phyloP scores from a whole-genome alignment of 1,140 invertebrate species.

The Lepidurus couesii region DNA sequence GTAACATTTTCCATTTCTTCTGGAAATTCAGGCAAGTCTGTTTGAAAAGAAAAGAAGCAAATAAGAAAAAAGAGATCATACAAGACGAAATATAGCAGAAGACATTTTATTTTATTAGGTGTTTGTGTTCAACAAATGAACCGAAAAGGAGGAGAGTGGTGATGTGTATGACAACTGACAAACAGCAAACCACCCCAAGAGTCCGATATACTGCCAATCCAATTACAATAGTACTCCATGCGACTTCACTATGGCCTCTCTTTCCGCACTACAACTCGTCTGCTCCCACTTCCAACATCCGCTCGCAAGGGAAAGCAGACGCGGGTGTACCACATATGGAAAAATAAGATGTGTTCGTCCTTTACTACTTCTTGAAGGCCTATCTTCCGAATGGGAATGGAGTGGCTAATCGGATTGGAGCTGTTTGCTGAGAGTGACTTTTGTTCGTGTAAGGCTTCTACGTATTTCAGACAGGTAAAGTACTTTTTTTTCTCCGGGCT shows the following conservation, averaged over 20 bases:
- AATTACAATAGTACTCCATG: conserved; percentile 14
- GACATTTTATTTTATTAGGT: not conserved
- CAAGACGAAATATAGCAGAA: not conserved
- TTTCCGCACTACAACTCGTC: not conserved
- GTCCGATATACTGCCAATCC: conserved; percentile 14
- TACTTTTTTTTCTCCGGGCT: not conserved
- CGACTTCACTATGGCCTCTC: not conserved
- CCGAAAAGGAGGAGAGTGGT: not conserved
- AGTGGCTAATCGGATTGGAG: conserved; percentile 21
- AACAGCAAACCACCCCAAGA: not conserved
- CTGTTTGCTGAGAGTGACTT: conserved; percentile 18
- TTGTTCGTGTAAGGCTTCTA: not conserved
- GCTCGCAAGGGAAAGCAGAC: not conserved
- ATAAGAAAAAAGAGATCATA: not conserved
- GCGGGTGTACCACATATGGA: not conserved
- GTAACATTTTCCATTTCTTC: conserved; percentile 76
- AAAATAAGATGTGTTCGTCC: conserved; percentile 10
- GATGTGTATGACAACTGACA: conserved; percentile 19
- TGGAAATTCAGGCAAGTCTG: conserved; percentile 62
- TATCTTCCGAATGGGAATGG: conserved; percentile 21
- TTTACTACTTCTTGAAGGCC: not conserved
- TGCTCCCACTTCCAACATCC: conserved; percentile 3
- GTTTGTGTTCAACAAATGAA: not conserved
- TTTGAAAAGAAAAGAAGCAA: not conserved
- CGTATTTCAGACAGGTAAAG: conserved; percentile 16